Evolutionary conservation across 1,140 invertebrate genomes (phyloP).

Genomic region (Pseudoatta argentina): DNA sequence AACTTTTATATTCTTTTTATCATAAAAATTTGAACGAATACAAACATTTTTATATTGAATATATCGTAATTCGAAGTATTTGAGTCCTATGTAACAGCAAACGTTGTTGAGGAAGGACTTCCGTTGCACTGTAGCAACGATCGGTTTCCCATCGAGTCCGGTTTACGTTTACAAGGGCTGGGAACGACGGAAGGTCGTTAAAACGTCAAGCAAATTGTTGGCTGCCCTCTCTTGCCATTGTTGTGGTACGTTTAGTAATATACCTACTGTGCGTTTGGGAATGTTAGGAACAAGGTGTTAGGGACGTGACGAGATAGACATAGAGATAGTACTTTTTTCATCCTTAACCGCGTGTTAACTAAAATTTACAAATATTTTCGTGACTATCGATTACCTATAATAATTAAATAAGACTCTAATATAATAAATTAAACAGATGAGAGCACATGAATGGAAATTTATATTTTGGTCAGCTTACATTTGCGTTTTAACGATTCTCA

Average conservation of each 20-base stretch:
- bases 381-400: neutral
- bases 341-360: neutral
- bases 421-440: neutral
- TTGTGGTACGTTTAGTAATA: constrained; percentile 38
- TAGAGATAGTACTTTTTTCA: neutral
- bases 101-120: constrained; percentile 56
- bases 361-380: constrained; percentile 7
- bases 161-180: constrained; percentile 61
- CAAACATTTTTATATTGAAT: constrained; percentile 29
- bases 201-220: constrained; percentile 66
- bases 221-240: constrained; percentile 19
- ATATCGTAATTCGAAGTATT: constrained; percentile 52
- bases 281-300: constrained; percentile 45
- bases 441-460: constrained; percentile 10
- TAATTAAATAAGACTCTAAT: constrained; percentile 34
- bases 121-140: constrained; percentile 56
- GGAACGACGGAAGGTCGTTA: constrained; percentile 61
- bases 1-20: neutral
- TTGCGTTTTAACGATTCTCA: constrained; percentile 36
- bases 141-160: constrained; percentile 62
- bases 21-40: neutral
- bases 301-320: constrained; percentile 3
- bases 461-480: constrained; percentile 19
- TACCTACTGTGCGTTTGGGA: constrained; percentile 52
- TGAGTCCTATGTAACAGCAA: constrained; percentile 49